Base-by-base conservation (phyloP, 2,888 invertebrate genomes). In the Drosophila dives region DNA sequence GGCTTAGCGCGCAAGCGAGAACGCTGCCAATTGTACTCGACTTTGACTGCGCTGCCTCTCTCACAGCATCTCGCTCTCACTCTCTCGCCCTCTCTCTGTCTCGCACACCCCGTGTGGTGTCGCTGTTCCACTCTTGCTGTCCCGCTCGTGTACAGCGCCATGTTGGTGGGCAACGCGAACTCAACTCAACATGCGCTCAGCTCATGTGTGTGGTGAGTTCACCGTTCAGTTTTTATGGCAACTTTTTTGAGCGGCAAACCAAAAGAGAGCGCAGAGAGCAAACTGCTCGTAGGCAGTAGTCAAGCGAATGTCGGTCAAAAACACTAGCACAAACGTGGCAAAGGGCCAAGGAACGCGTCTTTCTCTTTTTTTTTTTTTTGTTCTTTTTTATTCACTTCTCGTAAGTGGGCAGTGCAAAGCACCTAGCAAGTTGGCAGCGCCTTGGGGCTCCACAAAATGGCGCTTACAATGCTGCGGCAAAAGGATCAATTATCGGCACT, bases 211-310 rank as follows among this genome's bases (percentile, higher is more conserved):
- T 79, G 79, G 83, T 79, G 79, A 80, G 51, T 83, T 64, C 50
- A 33, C 7, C 20, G 11, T 56, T 71, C 61, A 64, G 83, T 82
- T 80, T 82, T 80, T 80, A 80, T 80, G 56, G 80, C 83, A 82
- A 83, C 54, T 63, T 10, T 20, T 40, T 3, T 40, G 33, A 64
- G 34, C 42, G 34, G 33, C 8, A n/a, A 20, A 23, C 54, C 11
- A 23, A n/a, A 32, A 29, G 40, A n/a, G 38, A 38, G 55, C 26
- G 55, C 17, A 3, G 29, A n/a, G n/a, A 29, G n/a, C 12, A n/a
- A 15, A 17, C 8, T 26, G 55, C 55, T 12, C 58, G 32, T 20
- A 10, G 40, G n/a, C 29, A 40, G 40, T 36, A 29, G 40, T n/a
- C 32, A 42, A 56, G 32, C 78, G 66, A 77, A 77, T 77, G 76